phyloP scores from a whole-genome alignment of 2,888 invertebrate species.

The Hesperia comma region DNA sequence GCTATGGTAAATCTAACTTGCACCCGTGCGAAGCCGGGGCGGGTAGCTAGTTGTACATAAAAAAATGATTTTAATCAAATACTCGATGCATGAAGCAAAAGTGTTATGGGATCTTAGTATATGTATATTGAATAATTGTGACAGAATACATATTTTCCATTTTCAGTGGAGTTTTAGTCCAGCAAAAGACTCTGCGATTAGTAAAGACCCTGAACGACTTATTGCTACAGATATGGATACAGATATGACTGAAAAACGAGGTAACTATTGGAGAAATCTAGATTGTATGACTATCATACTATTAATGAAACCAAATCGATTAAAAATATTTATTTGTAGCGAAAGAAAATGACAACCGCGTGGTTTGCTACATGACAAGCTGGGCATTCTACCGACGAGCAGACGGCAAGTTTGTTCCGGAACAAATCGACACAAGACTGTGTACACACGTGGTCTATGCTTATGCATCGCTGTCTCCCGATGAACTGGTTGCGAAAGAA shows the following conservation, averaged over 20 bases:
- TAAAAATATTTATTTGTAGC: slow-evolving; percentile 47
- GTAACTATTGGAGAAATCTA: slow-evolving; percentile 46
- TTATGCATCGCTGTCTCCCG: slow-evolving; percentile 93
- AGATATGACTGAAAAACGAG: slow-evolving; percentile 56
- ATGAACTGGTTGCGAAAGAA: slow-evolving; percentile 89
- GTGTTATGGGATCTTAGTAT: too few relatives aligned
- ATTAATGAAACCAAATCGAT: background rate
- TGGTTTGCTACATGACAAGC: slow-evolving; percentile 94
- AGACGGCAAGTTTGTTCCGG: slow-evolving; percentile 93
- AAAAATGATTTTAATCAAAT: too few relatives aligned
- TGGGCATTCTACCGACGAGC: slow-evolving; percentile 94
- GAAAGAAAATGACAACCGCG: slow-evolving; percentile 74
- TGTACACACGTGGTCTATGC: slow-evolving; percentile 96
- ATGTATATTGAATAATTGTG: background rate
- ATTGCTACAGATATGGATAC: slow-evolving; percentile 48
- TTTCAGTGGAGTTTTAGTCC: slow-evolving; percentile 42
- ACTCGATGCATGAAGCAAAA: too few relatives aligned
- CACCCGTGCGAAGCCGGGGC: too few relatives aligned
- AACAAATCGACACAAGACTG: slow-evolving; percentile 90
- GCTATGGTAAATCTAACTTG: too few relatives aligned
- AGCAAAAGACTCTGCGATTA: slow-evolving; percentile 41
- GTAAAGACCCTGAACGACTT: slow-evolving; percentile 53
- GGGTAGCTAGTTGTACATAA: too few relatives aligned
- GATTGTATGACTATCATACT: too few relatives aligned
- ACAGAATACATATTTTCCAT: background rate